Evolutionary conservation across 1,140 invertebrate genomes (phyloP).

Genomic region (Myzus persicae): DNA sequence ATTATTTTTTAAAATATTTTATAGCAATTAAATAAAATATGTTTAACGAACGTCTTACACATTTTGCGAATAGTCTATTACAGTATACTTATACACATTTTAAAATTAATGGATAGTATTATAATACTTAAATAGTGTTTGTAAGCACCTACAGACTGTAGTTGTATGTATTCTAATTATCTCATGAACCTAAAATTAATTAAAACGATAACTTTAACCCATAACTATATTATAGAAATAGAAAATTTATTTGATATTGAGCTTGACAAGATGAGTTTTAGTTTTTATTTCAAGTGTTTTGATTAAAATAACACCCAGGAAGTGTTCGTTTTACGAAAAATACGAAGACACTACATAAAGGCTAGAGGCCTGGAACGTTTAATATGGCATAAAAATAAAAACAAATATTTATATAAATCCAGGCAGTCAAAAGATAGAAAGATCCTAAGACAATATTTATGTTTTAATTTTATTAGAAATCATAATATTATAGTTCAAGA

Average conservation of each 20-base stretch:
- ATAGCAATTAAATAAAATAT: no score
- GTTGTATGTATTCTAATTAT: no score
- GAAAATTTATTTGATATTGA: background rate
- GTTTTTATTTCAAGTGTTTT: background rate
- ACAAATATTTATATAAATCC: background rate
- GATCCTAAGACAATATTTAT: background rate
- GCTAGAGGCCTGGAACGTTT: accelerated
- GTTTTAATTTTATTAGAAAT: background rate
- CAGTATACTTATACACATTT: no score
- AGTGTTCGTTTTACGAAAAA: background rate
- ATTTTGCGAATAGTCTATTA: no score
- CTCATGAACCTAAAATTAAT: no score
- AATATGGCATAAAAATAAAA: background rate
- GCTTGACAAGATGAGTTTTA: background rate
- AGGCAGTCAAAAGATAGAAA: background rate
- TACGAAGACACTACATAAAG: background rate
- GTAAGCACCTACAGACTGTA: no score
- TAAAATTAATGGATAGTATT: no score
- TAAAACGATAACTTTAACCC: no score
- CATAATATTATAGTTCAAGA: background rate
- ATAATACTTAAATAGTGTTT: no score
- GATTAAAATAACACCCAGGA: background rate
- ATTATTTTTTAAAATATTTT: no score
- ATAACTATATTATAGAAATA: no score
- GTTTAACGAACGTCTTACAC: no score